A percentile compares a stretch with the other conserved stretches of the same genome.
phyloP scores from a whole-genome alignment of 2,888 invertebrate genomes.

The Melanostoma scalare region DNA sequence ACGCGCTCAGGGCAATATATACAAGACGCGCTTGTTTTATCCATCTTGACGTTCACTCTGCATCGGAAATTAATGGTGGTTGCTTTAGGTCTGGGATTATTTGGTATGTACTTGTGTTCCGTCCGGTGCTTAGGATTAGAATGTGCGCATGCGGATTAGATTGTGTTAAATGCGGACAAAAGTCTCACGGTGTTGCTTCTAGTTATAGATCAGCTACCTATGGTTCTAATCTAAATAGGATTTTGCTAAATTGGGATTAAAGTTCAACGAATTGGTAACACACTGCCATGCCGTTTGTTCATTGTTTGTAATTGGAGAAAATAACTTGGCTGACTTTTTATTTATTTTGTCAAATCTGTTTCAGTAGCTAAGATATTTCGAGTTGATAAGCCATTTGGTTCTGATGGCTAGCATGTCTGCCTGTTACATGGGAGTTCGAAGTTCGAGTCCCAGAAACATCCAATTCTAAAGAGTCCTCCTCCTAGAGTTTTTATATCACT shows the following conservation, averaged over 20 bases:
- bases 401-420: too few species aligned
- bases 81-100: slow-evolving; percentile 48
- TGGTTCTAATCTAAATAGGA: slow-evolving; percentile 10
- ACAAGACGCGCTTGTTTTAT: slow-evolving; percentile 45
- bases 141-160: slow-evolving; percentile 41
- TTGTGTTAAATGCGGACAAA: slow-evolving; percentile 24
- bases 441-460: too few species aligned
- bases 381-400: too few species aligned
- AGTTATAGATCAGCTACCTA: neutral
- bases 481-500: too few species aligned
- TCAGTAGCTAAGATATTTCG: too few species aligned
- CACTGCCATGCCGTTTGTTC: too few species aligned
- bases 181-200: slow-evolving; percentile 20
- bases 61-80: slow-evolving; percentile 53
- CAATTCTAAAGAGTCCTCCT: too few species aligned
- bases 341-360: too few species aligned
- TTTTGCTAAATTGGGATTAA: slow-evolving; percentile 29
- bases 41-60: slow-evolving; percentile 40
- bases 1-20: slow-evolving; percentile 17
- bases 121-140: slow-evolving; percentile 51
- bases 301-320: too few species aligned
- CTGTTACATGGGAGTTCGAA: too few species aligned
- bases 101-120: slow-evolving; percentile 31
- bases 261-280: slow-evolving; percentile 18
- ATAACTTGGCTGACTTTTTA: too few species aligned